Evolutionary conservation across 1,140 invertebrate species (phyloP).

Genomic region (Holcopasites calliopsidis): DNA sequence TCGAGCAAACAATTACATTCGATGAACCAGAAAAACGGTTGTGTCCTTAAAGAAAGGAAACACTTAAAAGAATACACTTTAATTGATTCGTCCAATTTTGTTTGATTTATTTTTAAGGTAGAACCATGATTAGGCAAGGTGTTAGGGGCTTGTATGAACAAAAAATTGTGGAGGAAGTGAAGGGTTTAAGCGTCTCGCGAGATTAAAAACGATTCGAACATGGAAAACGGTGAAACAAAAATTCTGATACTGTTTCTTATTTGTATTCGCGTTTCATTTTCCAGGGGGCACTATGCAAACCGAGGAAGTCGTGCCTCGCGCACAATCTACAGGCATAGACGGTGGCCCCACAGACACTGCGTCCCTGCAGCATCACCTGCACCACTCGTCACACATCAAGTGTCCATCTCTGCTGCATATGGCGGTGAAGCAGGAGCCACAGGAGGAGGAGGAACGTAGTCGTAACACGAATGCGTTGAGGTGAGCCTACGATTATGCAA

Average conservation of each 20-base stretch:
- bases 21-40: background rate
- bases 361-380: constrained; percentile 67
- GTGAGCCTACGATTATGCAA: constrained; percentile 51
- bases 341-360: constrained; percentile 67
- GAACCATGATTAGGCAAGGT: too few species aligned
- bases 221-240: too few species aligned
- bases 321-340: constrained; percentile 74
- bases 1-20: constrained; percentile 14
- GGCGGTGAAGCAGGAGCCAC: constrained; percentile 78
- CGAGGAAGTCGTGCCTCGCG: constrained; percentile 77
- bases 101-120: too few species aligned
- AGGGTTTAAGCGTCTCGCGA: too few species aligned
- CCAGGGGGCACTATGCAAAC: constrained; percentile 80
- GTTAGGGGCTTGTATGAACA: too few species aligned
- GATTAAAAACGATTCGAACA: too few species aligned
- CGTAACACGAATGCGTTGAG: constrained; percentile 62
- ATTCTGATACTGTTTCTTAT: too few species aligned
- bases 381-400: constrained; percentile 67
- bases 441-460: constrained; percentile 73
- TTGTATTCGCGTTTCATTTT: constrained; percentile 24
- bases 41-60: too few species aligned
- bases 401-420: constrained; percentile 71
- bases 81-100: too few species aligned
- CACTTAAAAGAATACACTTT: too few species aligned
- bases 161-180: too few species aligned